Evolutionary conservation across 1,140 invertebrate genomes (phyloP), one percentile per base, ranked within the genome.

Genomic region (Cydia splendana): DNA sequence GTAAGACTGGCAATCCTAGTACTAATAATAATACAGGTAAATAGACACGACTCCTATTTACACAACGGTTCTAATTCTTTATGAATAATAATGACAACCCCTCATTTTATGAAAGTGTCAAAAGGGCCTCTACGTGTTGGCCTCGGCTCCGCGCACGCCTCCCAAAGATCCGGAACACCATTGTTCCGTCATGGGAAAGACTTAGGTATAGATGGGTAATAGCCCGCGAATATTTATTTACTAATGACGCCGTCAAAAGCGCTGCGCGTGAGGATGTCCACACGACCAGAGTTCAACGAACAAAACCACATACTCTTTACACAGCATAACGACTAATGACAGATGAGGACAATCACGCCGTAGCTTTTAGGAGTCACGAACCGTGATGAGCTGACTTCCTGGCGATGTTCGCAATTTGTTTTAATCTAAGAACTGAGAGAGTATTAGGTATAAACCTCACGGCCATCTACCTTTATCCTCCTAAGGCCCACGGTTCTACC

Each of bases 251-350:
- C 65, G 28, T 34, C 65, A 71, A 38, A 42, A 45, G 6, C 67
- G 7, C 9, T 45, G 38, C 34, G 15, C 67, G 34, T 71, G 67
- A 45, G 67, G 18, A 71, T 38, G 12, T 38, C 34, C 18, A 71
- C n/a, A 71, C 67, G 34, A 71, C 24, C 18, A 10, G 34, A 18
- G 67, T 71, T 71, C 67, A 71, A 71, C 9, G 67, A 38, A 71
- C 38, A 12, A 2, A 71, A 71, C n/a, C 67, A 38, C 67, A 38
- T 4, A 42, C 15, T 71, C 12, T 34, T 71, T 71, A 45, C 67
- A 9, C 30, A 24, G 6, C 18, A 62, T 62, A 62, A 62, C 10
- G 57, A 62, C 57, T 71, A 71, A 71, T 71, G 67, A 45, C 67
- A 38, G 30, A 7, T 20, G 53, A 57, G 57, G 57, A 62, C 57